A percentile compares a stretch with the other conserved stretches of the same genome.
Evolutionary conservation across 1,140 invertebrate genomes (phyloP).

Genomic region (Cyrtorhinus lividipennis): DNA sequence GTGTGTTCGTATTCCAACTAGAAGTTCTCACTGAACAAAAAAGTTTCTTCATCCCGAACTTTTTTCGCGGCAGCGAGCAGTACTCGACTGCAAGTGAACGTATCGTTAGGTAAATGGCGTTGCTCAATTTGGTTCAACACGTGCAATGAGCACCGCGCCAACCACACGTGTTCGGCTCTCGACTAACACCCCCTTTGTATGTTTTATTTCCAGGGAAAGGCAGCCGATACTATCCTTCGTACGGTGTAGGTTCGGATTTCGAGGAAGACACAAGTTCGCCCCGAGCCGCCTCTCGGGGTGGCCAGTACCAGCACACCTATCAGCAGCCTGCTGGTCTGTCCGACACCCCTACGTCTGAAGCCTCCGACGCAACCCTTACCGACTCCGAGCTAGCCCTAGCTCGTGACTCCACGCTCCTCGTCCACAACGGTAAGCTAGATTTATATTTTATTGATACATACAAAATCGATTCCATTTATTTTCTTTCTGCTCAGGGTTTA

Average conservation of each 20-base stretch:
- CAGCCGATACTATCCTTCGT: conserved; percentile 49
- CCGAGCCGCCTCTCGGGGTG: conserved; percentile 30
- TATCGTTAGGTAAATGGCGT: too few species aligned
- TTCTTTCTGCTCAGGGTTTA: background rate
- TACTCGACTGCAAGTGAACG: too few species aligned
- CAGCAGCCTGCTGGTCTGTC: conserved; percentile 44
- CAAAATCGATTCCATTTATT: too few species aligned
- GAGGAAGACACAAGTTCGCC: conserved; percentile 39
- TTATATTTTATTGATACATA: too few species aligned
- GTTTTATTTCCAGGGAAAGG: conserved; percentile 41
- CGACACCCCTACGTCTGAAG: conserved; percentile 59
- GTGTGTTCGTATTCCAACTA: too few species aligned
- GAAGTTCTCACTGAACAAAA: too few species aligned
- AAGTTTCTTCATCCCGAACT: too few species aligned
- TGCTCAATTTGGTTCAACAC: too few species aligned
- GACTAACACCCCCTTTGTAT: too few species aligned
- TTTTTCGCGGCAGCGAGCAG: too few species aligned
- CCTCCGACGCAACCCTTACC: conserved; percentile 62
- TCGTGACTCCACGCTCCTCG: conserved; percentile 56
- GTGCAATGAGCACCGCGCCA: too few species aligned
- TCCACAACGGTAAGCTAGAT: conserved; percentile 66
- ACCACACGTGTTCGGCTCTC: too few species aligned
- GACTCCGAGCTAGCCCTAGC: conserved; percentile 63
- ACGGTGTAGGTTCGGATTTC: conserved; percentile 45
- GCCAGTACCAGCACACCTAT: conserved; percentile 29